These are phyloP conservation scores for Calypte anna DNA, from an alignment of 2,113 vertebrate species.

Conservation along the genomic window DNA sequence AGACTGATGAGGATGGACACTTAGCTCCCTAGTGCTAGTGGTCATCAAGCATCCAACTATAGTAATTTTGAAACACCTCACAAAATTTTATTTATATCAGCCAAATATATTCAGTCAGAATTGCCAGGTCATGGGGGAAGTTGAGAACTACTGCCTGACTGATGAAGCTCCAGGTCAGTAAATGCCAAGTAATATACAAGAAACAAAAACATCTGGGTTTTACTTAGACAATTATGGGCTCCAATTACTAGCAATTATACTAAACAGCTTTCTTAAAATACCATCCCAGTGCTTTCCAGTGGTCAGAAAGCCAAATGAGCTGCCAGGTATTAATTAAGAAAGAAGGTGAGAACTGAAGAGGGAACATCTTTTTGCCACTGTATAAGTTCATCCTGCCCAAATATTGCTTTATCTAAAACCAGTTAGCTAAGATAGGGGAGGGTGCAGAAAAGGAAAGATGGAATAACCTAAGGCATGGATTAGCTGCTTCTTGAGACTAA, in stretches of 20 bases:
- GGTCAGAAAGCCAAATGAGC: neutral
- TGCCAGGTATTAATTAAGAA: neutral
- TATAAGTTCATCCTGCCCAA: neutral
- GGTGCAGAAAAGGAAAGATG: neutral
- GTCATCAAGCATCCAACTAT: neutral
- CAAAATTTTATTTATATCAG: neutral
- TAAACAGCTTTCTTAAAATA: neutral
- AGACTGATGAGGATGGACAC: neutral
- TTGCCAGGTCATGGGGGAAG: neutral
- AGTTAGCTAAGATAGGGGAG: neutral
- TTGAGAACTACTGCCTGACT: neutral
- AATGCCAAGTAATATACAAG: accelerated
- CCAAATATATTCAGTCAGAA: neutral
- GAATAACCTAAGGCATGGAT: neutral
- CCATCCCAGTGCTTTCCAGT: neutral
- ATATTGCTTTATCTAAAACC: neutral
- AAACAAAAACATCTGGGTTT: neutral
- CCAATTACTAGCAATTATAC: neutral
- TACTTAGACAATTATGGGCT: neutral
- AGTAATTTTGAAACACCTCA: neutral
- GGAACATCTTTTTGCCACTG: neutral
- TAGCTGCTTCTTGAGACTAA: neutral
- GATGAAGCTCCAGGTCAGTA: neutral
- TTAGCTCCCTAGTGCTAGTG: accelerated
- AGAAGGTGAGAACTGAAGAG: neutral